Percentiles rank a stretch among this genome's conserved stretches.
Conservation (phyloP, 1,140 invertebrate species). For the Phocides pigmalion region DNA sequence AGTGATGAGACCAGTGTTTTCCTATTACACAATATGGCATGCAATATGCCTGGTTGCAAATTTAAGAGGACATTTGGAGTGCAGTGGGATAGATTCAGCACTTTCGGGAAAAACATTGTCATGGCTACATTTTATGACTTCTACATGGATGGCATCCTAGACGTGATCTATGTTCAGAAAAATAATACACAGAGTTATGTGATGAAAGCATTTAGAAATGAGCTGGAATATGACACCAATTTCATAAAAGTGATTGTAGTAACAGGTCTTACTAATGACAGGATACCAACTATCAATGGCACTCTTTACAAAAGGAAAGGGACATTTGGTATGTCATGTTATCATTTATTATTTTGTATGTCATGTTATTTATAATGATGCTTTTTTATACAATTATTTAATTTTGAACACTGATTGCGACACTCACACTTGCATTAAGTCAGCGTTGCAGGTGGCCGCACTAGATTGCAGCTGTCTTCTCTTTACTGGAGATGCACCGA, state of each 20-base stretch:
- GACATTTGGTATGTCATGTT: constrained; percentile 87
- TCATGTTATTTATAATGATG: too few relatives aligned
- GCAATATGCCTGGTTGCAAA: constrained; percentile 83
- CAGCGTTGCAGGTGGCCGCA: too few relatives aligned
- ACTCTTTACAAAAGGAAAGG: constrained; percentile 89
- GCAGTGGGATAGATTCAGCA: constrained; percentile 88
- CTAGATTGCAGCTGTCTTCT: too few relatives aligned
- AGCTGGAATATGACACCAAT: constrained; percentile 95
- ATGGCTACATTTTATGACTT: constrained; percentile 97
- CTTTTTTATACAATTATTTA: too few relatives aligned
- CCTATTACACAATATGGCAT: constrained; percentile 91
- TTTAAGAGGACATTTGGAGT: constrained; percentile 90
- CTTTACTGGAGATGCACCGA: too few relatives aligned
- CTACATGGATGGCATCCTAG: constrained; percentile 92
- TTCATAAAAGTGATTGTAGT: constrained; percentile 98
- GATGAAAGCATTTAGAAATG: constrained; percentile 93
- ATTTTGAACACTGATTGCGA: too few relatives aligned
- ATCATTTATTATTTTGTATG: too few relatives aligned
- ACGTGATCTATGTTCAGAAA: constrained; percentile 91
- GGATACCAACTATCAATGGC: constrained; percentile 87
- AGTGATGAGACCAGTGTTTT: constrained; percentile 86
- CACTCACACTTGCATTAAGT: too few relatives aligned
- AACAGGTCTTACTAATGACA: constrained; percentile 90
- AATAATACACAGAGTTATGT: constrained; percentile 83
- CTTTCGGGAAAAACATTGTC: constrained; percentile 89